phyloP scores from a whole-genome alignment of 2,113 vertebrate genomes.

The Triplophysa dalaica region DNA sequence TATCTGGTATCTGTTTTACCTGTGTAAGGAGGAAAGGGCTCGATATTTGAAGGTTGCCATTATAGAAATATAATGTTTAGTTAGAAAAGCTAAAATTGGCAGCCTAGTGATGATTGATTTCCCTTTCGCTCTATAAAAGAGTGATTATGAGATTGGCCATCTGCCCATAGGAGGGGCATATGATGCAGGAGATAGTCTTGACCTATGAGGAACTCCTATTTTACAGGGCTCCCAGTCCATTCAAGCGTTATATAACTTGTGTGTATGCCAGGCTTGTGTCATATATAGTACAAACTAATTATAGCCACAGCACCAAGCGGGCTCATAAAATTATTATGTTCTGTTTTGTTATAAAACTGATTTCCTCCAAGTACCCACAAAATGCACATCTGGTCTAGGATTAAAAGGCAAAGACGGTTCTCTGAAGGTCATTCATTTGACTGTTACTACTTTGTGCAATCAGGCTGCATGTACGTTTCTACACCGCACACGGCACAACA shows the following conservation, averaged over 20 bases:
- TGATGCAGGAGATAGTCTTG: not conserved
- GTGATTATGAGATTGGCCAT: not conserved
- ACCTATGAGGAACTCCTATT: not conserved
- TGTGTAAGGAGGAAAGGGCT: too few relatives aligned
- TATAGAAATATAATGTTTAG: too few relatives aligned
- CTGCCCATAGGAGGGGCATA: not conserved
- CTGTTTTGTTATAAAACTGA: not conserved
- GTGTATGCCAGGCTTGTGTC: not conserved
- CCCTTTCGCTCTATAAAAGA: not conserved
- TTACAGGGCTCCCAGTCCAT: not conserved
- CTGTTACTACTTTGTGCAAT: not conserved
- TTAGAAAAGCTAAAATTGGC: too few relatives aligned
- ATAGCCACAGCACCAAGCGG: not conserved
- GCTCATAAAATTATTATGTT: not conserved
- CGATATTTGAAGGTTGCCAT: not conserved
- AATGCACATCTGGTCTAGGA: not conserved
- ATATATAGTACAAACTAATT: slow-evolving; percentile 20
- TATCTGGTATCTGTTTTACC: too few relatives aligned
- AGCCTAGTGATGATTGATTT: too few relatives aligned
- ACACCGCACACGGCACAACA: too few relatives aligned
- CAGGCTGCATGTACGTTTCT: not conserved
- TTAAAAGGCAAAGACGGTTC: not conserved
- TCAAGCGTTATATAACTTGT: not conserved
- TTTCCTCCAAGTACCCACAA: not conserved
- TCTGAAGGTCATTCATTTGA: not conserved